phyloP scores from a whole-genome alignment of 2,888 invertebrate species.

The Zaprionus bogoriensis region DNA sequence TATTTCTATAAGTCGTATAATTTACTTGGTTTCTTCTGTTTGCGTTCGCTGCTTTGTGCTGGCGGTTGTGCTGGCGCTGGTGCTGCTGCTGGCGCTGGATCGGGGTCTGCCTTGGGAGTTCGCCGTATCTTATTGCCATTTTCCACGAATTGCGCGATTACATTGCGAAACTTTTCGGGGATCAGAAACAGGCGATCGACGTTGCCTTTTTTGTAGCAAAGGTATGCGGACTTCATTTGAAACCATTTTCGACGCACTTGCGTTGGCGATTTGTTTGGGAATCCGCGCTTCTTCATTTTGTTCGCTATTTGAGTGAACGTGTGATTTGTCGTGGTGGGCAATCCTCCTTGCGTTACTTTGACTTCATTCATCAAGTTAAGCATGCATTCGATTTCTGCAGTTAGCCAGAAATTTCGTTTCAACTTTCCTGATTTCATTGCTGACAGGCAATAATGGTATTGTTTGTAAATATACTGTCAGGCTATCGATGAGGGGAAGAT shows the following conservation, averaged over 20 bases:
- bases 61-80: not conserved
- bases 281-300: conserved; percentile 75
- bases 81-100: not conserved
- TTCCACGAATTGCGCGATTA: conserved; percentile 78
- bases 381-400: conserved; percentile 79
- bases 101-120: not conserved
- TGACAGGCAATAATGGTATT: not conserved
- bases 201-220: conserved; percentile 79
- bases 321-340: conserved; percentile 68
- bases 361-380: conserved; percentile 73
- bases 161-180: conserved; percentile 72
- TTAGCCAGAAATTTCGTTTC: conserved; percentile 77
- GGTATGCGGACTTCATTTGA: conserved; percentile 80
- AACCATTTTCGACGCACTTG: conserved; percentile 79
- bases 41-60: not conserved
- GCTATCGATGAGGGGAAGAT: not conserved
- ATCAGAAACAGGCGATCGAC: conserved; percentile 74
- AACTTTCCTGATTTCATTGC: conserved; percentile 71
- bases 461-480: not conserved
- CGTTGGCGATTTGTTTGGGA: conserved; percentile 77
- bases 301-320: conserved; percentile 78
- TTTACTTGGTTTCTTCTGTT: not conserved
- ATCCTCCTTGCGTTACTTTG: conserved; percentile 60
- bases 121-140: conserved; percentile 59
- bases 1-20: not conserved